Evolutionary conservation across 2,888 invertebrate genomes (phyloP), one percentile per base, ranked within the genome.

Genomic region (Teleogryllus oceanicus): DNA sequence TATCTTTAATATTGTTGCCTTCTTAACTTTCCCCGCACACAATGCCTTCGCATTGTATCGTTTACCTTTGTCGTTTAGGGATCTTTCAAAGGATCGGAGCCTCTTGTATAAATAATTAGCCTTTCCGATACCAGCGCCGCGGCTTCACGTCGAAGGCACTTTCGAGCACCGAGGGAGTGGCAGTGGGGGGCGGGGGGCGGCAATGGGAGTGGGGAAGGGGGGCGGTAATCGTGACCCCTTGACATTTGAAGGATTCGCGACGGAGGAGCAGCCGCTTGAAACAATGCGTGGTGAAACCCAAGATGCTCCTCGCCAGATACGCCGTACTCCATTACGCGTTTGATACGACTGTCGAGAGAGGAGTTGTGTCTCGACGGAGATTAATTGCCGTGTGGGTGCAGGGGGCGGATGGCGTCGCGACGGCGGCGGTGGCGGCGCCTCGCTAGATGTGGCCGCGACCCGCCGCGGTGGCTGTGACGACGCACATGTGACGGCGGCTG

Each of bases 61-160:
- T n/a, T 62, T 62, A 62, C 62, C 62, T 62, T 62, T 62, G 62
- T 62, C 62, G 62, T 62, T 62, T 62, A 37, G 11, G 62, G n/a
- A 62, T 62, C n/a, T 16, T n/a, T n/a, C 62, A 62, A 12, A 62
- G 62, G 62, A 62, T 18, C n/a, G n/a, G 62, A 62, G 62, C 13
- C 62, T 62, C 62, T 11, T n/a, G 62, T n/a, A 62, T n/a, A 62
- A 62, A 62, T 62, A 62, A 62, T 62, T 62, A 37, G 37, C 37
- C 37, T 37, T 37, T 37, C 37, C 37, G 37, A 37, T 37, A 37
- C 37, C 37, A 5, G 37, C 37, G 37, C 37, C 8, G 8, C 4
- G 8, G 37, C 37, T 5, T 37, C 37, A 5, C 8, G 37, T 37
- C 37, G 37, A 37, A 37, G 37, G 37, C 37, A 37, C 37, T 37